Evolutionary conservation across 2,888 invertebrate genomes (phyloP).

Genomic region (Leptinotarsa juncta): DNA sequence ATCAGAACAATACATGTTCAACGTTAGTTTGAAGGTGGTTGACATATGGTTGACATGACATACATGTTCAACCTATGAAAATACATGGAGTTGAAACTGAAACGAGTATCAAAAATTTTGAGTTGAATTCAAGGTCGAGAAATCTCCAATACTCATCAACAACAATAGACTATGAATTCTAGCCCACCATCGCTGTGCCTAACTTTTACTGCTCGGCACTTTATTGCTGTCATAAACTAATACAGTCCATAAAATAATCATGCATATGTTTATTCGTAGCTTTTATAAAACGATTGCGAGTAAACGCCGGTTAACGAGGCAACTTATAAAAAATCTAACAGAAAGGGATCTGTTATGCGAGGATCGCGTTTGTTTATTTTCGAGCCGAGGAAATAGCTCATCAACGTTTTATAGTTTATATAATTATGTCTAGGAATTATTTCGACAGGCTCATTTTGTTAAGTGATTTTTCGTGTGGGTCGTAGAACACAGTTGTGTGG

Average conservation of each 20-base stretch:
- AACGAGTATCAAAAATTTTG: too few species aligned
- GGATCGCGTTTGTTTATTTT: conserved; percentile 21
- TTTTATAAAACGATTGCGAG: conserved; percentile 27
- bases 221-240: conserved; percentile 55
- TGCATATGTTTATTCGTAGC: conserved; percentile 40
- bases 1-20: too few species aligned
- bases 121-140: too few species aligned
- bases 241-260: conserved; percentile 50
- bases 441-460: conserved; percentile 15
- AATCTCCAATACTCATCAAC: conserved; percentile 18
- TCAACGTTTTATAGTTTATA: conserved; percentile 21
- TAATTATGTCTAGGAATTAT: conserved; percentile 19
- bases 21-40: too few species aligned
- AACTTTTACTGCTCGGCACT: conserved; percentile 51
- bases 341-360: conserved; percentile 16
- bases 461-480: conserved; percentile 20
- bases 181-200: conserved; percentile 20
- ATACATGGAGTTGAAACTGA: too few species aligned
- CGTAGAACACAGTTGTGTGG: background rate
- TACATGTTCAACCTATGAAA: too few species aligned
- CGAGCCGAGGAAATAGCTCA: conserved; percentile 14
- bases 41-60: too few species aligned
- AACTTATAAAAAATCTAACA: conserved; percentile 25
- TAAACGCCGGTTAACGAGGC: conserved; percentile 37
- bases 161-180: too few species aligned